A percentile compares a stretch with the other conserved stretches of the same genome.
Evolutionary conservation across 1,140 invertebrate genomes (phyloP).

Genomic region (Cylas formicarius): DNA sequence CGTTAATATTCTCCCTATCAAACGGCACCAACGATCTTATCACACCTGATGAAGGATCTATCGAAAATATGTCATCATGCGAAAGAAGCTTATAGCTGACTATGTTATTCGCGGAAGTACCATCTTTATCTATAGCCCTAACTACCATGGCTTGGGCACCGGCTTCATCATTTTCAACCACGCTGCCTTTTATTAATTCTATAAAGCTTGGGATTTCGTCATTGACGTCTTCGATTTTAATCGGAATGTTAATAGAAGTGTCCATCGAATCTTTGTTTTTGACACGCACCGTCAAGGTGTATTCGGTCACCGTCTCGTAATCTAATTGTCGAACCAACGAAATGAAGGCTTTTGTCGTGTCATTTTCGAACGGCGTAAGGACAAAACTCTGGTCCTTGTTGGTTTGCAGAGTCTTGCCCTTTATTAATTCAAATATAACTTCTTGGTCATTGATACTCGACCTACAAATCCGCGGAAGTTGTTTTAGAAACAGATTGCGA

Average conservation of each 20-base stretch:
- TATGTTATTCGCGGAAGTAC: constrained; percentile 72
- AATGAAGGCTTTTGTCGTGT: constrained; percentile 57
- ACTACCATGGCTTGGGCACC: constrained; percentile 69
- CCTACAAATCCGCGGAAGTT: too few relatives aligned
- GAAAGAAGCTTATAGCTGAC: constrained; percentile 68
- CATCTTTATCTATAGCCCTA: constrained; percentile 77
- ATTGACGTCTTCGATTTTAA: constrained; percentile 76
- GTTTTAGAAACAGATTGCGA: too few relatives aligned
- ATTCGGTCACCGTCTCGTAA: constrained; percentile 75
- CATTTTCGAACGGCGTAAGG: constrained; percentile 54
- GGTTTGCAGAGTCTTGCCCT: constrained; percentile 73
- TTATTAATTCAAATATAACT: constrained; percentile 70
- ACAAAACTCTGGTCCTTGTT: constrained; percentile 74
- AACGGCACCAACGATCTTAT: constrained; percentile 71
- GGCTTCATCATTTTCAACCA: constrained; percentile 69
- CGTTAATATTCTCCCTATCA: constrained; percentile 70
- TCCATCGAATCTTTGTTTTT: constrained; percentile 74
- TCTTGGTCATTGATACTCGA: constrained; percentile 68
- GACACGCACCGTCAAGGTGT: constrained; percentile 73
- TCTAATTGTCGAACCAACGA: constrained; percentile 66
- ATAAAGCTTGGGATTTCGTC: constrained; percentile 81
- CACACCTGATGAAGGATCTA: constrained; percentile 74
- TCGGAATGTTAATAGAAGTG: constrained; percentile 67
- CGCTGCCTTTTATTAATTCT: constrained; percentile 67
- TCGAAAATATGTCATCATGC: constrained; percentile 63